phyloP scores from a whole-genome alignment of 2,113 vertebrate genomes.

The Pomatorhinus ruficollis region DNA sequence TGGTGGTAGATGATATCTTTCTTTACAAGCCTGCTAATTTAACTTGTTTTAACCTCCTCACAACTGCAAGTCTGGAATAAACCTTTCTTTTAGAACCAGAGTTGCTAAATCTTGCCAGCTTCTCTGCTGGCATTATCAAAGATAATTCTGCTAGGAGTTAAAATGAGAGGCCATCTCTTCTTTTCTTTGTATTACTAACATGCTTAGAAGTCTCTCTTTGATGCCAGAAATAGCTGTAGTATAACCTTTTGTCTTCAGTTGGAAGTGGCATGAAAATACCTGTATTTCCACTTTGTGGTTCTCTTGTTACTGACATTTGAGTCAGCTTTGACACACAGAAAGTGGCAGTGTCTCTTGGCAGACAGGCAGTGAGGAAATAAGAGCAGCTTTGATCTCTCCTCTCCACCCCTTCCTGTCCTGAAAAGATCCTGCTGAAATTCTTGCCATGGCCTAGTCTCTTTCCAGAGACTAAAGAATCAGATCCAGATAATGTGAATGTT shows the following conservation, averaged over 20 bases:
- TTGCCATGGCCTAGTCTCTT: not conserved
- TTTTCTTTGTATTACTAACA: not conserved
- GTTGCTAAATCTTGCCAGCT: not conserved
- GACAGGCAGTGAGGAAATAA: not conserved
- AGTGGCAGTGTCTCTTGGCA: not conserved
- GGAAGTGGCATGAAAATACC: not conserved
- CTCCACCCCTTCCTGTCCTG: not conserved
- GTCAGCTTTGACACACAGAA: conserved; percentile 6
- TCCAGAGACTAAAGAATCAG: not conserved
- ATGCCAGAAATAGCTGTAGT: not conserved
- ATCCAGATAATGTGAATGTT: not conserved
- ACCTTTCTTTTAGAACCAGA: not conserved
- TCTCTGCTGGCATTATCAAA: not conserved
- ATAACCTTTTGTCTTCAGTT: conserved; percentile 6
- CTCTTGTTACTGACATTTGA: not conserved
- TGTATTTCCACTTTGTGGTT: not conserved
- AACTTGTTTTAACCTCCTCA: not conserved
- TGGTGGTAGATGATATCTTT: not conserved
- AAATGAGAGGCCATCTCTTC: not conserved
- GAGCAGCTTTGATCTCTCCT: not conserved
- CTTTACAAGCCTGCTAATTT: not conserved
- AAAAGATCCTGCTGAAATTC: not conserved
- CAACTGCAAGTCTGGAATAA: not conserved
- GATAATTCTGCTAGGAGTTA: not conserved
- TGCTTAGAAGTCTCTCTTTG: not conserved